Percentiles rank a stretch among this genome's conserved stretches.
These are phyloP conservation scores for Lucinisca nassula DNA, from an alignment of 2,888 invertebrate genomes.

Conservation along the genomic window DNA sequence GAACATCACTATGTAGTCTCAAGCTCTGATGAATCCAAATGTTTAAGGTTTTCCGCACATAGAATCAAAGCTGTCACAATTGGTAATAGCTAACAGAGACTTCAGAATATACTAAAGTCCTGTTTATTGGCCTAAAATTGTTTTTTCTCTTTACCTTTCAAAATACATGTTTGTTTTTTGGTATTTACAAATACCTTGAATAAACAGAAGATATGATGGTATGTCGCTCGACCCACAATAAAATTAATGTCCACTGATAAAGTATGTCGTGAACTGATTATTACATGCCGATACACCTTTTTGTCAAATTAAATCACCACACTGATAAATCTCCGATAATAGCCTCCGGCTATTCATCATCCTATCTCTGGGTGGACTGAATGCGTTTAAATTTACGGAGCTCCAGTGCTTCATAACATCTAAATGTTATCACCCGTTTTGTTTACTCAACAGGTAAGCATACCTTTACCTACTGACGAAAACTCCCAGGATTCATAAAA, in stretches of 20 bases:
- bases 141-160: too few relatives aligned
- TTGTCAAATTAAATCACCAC: slow-evolving; percentile 4
- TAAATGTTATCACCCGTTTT: not conserved
- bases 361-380: too few relatives aligned
- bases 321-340: not conserved
- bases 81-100: too few relatives aligned
- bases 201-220: not conserved
- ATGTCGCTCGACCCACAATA: not conserved
- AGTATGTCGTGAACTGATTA: not conserved
- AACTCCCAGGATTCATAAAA: not conserved
- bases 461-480: not conserved
- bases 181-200: not conserved
- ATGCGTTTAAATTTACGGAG: not conserved
- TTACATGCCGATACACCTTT: not conserved
- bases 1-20: too few relatives aligned
- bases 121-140: too few relatives aligned
- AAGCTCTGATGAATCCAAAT: too few relatives aligned
- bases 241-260: not conserved
- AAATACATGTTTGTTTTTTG: too few relatives aligned
- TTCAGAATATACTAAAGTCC: too few relatives aligned
- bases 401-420: not conserved
- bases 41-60: too few relatives aligned
- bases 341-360: not conserved
- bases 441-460: not conserved
- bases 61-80: too few relatives aligned